Percentiles rank a stretch among this genome's conserved stretches.
These are phyloP conservation scores for Pachycephala philippinensis DNA, from an alignment of 2,113 vertebrate species.

Conservation along the genomic window DNA sequence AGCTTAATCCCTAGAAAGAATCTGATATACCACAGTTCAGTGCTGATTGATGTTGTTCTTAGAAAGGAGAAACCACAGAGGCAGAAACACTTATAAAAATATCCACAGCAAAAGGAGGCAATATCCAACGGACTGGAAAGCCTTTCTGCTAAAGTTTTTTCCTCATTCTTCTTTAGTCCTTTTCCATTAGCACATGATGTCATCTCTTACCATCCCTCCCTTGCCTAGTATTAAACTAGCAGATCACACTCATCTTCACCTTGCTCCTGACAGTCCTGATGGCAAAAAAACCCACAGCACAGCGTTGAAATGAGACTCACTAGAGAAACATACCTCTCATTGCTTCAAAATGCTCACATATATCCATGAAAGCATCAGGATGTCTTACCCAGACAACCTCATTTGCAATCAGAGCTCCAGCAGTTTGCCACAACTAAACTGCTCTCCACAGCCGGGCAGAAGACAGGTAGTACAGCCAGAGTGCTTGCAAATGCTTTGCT, in stretches of 20 bases:
- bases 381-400: background rate
- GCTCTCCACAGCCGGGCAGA: background rate
- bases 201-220: background rate
- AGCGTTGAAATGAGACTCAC: background rate
- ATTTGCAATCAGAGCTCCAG: background rate
- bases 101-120: background rate
- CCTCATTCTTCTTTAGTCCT: background rate
- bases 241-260: background rate
- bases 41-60: conserved; percentile 20
- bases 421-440: background rate
- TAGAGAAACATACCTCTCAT: background rate
- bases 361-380: background rate
- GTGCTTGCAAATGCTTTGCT: background rate
- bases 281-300: background rate
- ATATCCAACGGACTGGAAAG: background rate
- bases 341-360: background rate
- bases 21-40: background rate
- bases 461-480: background rate
- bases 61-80: conserved; percentile 17
- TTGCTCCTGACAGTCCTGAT: background rate
- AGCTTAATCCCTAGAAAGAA: conserved; percentile 27
- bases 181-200: background rate
- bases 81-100: background rate
- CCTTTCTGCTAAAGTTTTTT: background rate
- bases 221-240: background rate